Conservation (phyloP, 2,888 invertebrate species). For the Druceiella hillmani region DNA sequence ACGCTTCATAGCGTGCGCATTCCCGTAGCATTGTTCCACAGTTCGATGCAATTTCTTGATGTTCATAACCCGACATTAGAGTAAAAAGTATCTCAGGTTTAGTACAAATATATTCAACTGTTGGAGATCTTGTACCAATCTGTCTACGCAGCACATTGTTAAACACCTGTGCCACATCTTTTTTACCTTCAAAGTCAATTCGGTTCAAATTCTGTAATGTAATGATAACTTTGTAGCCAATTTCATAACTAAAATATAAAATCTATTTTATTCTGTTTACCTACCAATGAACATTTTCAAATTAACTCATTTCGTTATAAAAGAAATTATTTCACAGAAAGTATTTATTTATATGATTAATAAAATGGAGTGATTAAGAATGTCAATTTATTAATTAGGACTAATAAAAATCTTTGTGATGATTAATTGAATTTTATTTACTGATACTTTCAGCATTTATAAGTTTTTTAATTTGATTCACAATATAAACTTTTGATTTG, state of each 20-base stretch:
- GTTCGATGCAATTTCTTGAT: slow-evolving; percentile 97
- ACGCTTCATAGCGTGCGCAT: slow-evolving; percentile 95
- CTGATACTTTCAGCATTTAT: too few species aligned
- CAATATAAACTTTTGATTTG: too few species aligned
- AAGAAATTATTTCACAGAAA: too few species aligned
- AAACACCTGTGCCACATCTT: slow-evolving; percentile 99
- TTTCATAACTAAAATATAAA: slow-evolving; percentile 2
- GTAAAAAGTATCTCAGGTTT: slow-evolving; percentile 96
- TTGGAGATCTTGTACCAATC: slow-evolving; percentile 96
- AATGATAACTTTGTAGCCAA: slow-evolving; percentile 19
- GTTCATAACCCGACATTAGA: slow-evolving; percentile 97
- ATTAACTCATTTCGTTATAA: too few species aligned
- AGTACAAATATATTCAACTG: slow-evolving; percentile 97
- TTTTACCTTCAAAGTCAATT: slow-evolving; percentile 88
- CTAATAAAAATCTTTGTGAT: too few species aligned
- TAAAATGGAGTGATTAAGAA: too few species aligned
- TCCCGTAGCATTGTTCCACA: slow-evolving; percentile 99
- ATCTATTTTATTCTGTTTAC: not conserved
- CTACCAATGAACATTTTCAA: too few species aligned
- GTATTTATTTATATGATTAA: too few species aligned
- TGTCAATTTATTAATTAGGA: too few species aligned
- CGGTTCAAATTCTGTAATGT: slow-evolving; percentile 58
- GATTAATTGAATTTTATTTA: too few species aligned
- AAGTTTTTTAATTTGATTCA: too few species aligned
- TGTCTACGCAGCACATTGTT: slow-evolving; percentile 98